These are phyloP conservation scores for Phaedon cochleariae DNA, from an alignment of 2,888 invertebrate genomes.

Conservation along the genomic window DNA sequence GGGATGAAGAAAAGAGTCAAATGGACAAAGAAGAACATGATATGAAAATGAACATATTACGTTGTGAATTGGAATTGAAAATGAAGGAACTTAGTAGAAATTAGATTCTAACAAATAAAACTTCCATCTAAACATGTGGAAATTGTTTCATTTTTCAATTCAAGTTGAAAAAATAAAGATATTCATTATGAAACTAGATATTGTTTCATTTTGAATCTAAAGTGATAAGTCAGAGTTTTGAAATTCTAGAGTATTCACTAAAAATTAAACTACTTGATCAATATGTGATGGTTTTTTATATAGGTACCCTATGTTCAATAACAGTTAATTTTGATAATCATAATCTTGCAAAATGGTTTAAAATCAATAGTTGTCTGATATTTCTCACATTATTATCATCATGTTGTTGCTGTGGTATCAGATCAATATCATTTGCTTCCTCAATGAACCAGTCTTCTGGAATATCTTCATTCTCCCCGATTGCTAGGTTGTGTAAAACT, in stretches of 20 bases:
- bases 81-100: not conserved
- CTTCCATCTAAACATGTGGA: too few species aligned
- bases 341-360: slow-evolving; percentile 15
- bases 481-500: slow-evolving; percentile 10
- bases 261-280: not conserved
- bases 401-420: not conserved
- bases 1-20: too few species aligned
- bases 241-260: not conserved
- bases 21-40: slow-evolving; percentile 20
- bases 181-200: slow-evolving; percentile 2
- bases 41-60: slow-evolving; percentile 5
- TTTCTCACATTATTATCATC: not conserved
- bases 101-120: too few species aligned
- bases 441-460: slow-evolving; percentile 14
- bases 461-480: slow-evolving; percentile 7
- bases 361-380: slow-evolving; percentile 12
- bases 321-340: not conserved
- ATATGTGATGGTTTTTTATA: too few species aligned
- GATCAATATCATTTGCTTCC: slow-evolving; percentile 9
- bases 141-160: slow-evolving; percentile 1
- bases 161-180: not conserved
- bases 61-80: slow-evolving; percentile 10
- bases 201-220: not conserved
- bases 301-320: too few species aligned
- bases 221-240: not conserved